Percentiles rank a stretch among this genome's conserved stretches.
Evolutionary conservation across 92 coral and sea anemone genomes (phyloP).

Genomic region (Scolanthus callimorphus): DNA sequence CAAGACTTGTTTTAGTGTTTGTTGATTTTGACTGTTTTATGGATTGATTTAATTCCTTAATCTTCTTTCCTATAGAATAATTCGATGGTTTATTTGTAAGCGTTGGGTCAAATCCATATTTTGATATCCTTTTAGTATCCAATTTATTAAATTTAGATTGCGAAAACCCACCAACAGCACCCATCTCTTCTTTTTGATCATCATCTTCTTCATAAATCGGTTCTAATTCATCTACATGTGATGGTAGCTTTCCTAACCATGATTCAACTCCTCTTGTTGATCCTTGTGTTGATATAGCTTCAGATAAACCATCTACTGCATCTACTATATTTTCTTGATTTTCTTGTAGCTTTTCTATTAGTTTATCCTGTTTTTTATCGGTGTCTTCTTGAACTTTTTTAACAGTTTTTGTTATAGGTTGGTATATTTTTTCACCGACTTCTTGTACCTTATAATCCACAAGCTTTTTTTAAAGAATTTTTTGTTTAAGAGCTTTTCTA

Average conservation of each 20-base stretch:
- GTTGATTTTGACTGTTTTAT: constrained; percentile 6
- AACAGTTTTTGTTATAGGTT: constrained; percentile 11
- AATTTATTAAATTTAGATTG: not conserved
- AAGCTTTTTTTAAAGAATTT: constrained; percentile 1
- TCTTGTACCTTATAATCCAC: constrained; percentile 1
- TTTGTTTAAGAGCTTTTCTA: constrained; percentile 1
- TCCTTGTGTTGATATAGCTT: constrained; percentile 8
- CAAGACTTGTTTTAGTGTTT: not conserved
- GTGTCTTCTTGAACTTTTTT: constrained; percentile 8
- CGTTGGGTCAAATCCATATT: constrained; percentile 12
- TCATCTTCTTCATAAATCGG: constrained; percentile 12
- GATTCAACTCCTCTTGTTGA: constrained; percentile 9
- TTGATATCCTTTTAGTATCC: not conserved
- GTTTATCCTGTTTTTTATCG: constrained; percentile 25
- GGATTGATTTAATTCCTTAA: not conserved
- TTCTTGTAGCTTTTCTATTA: constrained; percentile 14
- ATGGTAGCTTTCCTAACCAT: constrained; percentile 24
- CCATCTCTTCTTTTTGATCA: constrained; percentile 1
- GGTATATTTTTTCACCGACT: constrained; percentile 7
- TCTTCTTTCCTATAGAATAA: constrained; percentile 2
- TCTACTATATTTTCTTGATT: constrained; percentile 11
- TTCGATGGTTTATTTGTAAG: not conserved
- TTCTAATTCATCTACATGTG: constrained; percentile 16
- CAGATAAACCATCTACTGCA: constrained; percentile 7
- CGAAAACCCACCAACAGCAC: not conserved